Evolutionary conservation across 2,888 invertebrate species (phyloP), one percentile per base, ranked within the genome.

Genomic region (Parnassius glacialis): DNA sequence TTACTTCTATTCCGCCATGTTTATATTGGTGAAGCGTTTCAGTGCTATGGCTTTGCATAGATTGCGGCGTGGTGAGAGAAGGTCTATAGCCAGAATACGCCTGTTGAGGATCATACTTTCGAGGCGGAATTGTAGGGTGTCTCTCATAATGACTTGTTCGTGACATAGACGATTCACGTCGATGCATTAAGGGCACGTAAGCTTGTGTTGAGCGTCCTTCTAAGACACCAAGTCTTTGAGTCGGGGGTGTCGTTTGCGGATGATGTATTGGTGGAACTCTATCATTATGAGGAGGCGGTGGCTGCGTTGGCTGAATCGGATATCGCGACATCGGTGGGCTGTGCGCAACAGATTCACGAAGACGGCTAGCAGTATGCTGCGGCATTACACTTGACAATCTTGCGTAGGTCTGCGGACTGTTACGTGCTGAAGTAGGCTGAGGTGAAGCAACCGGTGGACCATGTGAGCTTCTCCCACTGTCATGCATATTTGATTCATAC

Each of bases 261-360:
- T 91, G 90, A 68, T 90, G 89, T 72, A 91, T 90, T 25, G 91
- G 91, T 60, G 91, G 91, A 61, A 90, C 90, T 9, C 91, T 84
- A 70, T 91, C 91, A 64, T 90, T 91, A 60, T 84, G 87, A 44
- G 83, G 89, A 47, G 87, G 87, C 13, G 85, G 85, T n/a, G 84
- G 85, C 65, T 86, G 86, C 48, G 78, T 34, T 9, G 69, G 64
- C 57, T 83, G 79, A 72, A 85, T 76, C 47, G 79, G 63, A 70
- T 87, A 90, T 57, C 90, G 83, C 64, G 84, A 84, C 52, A 81
- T 72, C 41, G 87, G 79, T 25, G 90, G 80, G 68, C 84, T 88
- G 59, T 84, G 84, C 20, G 79, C 71, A 1, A 84, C 74, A 45
- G 78, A 69, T 52, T 90, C 90, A 11, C 86, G 85, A 62, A 90